phyloP scores from a whole-genome alignment of 2,113 vertebrate genomes.

The Poeciliopsis retropinna region DNA sequence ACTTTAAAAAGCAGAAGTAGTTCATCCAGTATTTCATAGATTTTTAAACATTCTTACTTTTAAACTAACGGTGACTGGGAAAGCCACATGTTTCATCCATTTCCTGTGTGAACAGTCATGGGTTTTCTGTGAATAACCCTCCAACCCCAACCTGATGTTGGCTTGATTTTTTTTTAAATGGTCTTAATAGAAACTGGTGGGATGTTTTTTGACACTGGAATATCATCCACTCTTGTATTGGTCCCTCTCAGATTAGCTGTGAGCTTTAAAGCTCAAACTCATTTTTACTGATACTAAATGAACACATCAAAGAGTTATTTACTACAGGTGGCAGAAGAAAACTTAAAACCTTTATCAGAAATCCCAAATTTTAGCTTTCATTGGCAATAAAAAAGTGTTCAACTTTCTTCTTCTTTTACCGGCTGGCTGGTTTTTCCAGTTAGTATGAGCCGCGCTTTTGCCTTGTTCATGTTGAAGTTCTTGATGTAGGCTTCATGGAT shows the following conservation, averaged over 20 bases:
- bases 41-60: background rate
- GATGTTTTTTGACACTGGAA: background rate
- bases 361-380: background rate
- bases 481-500: slow-evolving; percentile 94
- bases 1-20: no score
- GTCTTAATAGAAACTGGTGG: background rate
- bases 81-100: background rate
- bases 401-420: slow-evolving; percentile 71
- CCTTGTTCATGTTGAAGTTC: slow-evolving; percentile 96
- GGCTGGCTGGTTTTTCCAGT: slow-evolving; percentile 89
- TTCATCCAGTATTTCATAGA: background rate
- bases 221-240: background rate
- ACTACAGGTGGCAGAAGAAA: background rate
- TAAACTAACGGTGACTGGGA: background rate
- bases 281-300: background rate
- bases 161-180: no score
- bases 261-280: no score
- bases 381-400: background rate
- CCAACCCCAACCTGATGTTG: no score
- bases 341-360: background rate
- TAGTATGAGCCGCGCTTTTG: slow-evolving; percentile 91
- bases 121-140: no score
- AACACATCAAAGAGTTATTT: background rate
- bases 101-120: background rate
- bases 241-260: no score